Evolutionary conservation across 37 sponge, comb jelly and placozoan species (phyloP), one percentile per base, ranked within the genome.

Genomic region (Theonella swinhoei): DNA sequence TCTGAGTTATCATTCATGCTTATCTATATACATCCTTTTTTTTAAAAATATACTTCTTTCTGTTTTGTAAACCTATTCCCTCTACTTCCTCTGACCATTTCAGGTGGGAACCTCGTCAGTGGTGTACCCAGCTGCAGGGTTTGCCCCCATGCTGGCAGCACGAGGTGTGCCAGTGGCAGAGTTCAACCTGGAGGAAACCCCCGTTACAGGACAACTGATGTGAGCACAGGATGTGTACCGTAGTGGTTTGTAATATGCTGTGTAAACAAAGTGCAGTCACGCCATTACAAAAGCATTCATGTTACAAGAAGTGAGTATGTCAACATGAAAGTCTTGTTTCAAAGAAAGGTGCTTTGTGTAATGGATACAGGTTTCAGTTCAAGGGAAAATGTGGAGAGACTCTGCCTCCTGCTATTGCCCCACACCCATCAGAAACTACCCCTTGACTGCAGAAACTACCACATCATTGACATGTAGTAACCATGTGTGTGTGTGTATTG

Each of bases 61-160:
- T n/a, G n/a, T n/a, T n/a, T n/a, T n/a, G n/a, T n/a, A n/a, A n/a
- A n/a, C n/a, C n/a, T n/a, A n/a, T n/a, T n/a, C n/a, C n/a, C n/a
- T n/a, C n/a, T n/a, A n/a, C n/a, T n/a, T n/a, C n/a, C n/a, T n/a
- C n/a, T n/a, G n/a, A n/a, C n/a, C n/a, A n/a, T n/a, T n/a, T 0
- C 63, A 95, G 95, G 90, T 96, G 31, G 97, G 97, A 8, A 96
- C 97, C 0, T 94, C 95, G 0, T 96, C 97, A 28, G 92, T 96
- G 65, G 97, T 96, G 64, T 94, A 96, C 61, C 97, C 97, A 33
- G 97, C 97, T 11, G 97, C 97, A 11, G 84, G 78, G 36, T 96
- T 76, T 85, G 97, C 93, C 59, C 97, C 95, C 59, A 59, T 72
- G 77, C 75, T 96, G 29, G 97, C 97, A 2, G 60, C 40, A 31